Conservation (phyloP, 2,113 vertebrate genomes). For the Varanus komodoensis region DNA sequence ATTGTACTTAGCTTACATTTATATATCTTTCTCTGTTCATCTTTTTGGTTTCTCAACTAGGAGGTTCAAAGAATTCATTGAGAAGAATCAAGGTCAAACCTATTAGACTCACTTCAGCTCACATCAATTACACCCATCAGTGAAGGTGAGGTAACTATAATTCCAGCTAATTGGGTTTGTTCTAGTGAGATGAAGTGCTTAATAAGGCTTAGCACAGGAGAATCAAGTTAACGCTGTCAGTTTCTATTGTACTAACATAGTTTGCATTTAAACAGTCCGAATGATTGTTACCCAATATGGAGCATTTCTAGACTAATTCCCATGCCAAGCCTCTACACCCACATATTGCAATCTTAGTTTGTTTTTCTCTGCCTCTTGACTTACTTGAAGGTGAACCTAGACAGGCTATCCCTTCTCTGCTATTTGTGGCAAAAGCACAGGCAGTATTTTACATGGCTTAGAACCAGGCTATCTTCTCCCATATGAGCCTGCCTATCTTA, state of each 20-base stretch:
- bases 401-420: neutral
- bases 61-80: constrained; percentile 41
- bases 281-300: constrained; percentile 22
- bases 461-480: too few species aligned
- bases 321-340: neutral
- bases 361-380: neutral
- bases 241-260: constrained; percentile 56
- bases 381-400: neutral
- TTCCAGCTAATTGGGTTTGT: constrained; percentile 68
- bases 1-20: neutral
- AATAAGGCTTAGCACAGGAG: constrained; percentile 59
- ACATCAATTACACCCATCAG: constrained; percentile 66
- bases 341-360: neutral
- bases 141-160: constrained; percentile 67
- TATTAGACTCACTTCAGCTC: constrained; percentile 64
- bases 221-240: constrained; percentile 65
- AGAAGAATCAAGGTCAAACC: constrained; percentile 58
- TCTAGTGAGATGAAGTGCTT: constrained; percentile 58
- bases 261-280: constrained; percentile 46
- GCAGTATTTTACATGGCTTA: neutral
- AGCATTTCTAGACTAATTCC: neutral
- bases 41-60: constrained; percentile 38
- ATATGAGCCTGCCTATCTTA: too few species aligned
- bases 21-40: neutral
- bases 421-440: neutral